These are phyloP conservation scores for roundworm (Caenorhabditis elegans) DNA, from an alignment of 1,140 invertebrate genomes.

Conservation along the genomic window WBcel235 BX284604.4:7331501-7332000, in stretches of 20 bases:
- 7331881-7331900: no score
- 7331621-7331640: slow-evolving; percentile 89
- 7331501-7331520: slow-evolving; percentile 80
- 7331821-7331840: slow-evolving; percentile 97
- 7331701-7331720: slow-evolving; percentile 92
- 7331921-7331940: no score
- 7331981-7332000: no score
- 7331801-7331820: slow-evolving; percentile 90
- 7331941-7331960: no score
- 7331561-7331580: slow-evolving; percentile 87
- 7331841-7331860: slow-evolving; percentile 72
- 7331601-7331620: slow-evolving; percentile 81
- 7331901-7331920: no score
- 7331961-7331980: no score
- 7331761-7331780: slow-evolving; percentile 84
- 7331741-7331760: slow-evolving; percentile 87
- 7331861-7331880: not conserved
- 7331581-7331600: slow-evolving; percentile 84
- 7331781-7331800: slow-evolving; percentile 95
- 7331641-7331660: slow-evolving; percentile 75
- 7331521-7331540: no score
- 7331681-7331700: slow-evolving; percentile 78
- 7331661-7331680: not conserved
- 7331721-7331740: slow-evolving; percentile 97
- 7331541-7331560: slow-evolving; percentile 81